Evolutionary conservation across 2,888 invertebrate species (phyloP).

Genomic region (Oscheius sp.): DNA sequence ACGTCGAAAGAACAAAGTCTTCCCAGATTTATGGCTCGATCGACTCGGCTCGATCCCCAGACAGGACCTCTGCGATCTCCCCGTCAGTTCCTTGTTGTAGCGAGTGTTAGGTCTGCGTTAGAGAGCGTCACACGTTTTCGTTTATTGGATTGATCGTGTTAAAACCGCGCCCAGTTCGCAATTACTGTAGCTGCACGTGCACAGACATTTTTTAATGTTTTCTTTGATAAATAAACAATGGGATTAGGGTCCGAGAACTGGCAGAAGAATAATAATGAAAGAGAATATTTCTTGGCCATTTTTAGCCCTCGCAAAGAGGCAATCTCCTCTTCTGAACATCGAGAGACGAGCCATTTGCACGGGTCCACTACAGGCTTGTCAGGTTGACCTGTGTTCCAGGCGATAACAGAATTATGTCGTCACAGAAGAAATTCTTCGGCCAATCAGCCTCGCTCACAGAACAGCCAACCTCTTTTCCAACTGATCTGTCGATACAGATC

Average conservation of each 20-base stretch:
- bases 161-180: constrained; percentile 32
- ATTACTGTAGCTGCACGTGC: constrained; percentile 35
- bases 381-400: constrained; percentile 19
- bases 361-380: neutral
- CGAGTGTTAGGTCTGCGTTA: constrained; percentile 7
- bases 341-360: no score
- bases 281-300: no score
- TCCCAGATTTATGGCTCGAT: constrained; percentile 39
- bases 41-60: neutral
- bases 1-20: constrained; percentile 51
- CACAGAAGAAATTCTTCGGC: constrained; percentile 32
- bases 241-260: neutral
- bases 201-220: neutral
- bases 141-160: constrained; percentile 35
- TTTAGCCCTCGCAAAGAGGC: no score
- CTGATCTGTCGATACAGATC: neutral
- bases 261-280: no score
- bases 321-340: no score
- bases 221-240: neutral
- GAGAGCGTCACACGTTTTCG: constrained; percentile 33
- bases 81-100: constrained; percentile 31
- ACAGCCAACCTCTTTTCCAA: constrained; percentile 3
- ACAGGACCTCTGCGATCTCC: constrained; percentile 7
- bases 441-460: constrained; percentile 31
- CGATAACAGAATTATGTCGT: constrained; percentile 36